phyloP scores from a whole-genome alignment of 1,140 invertebrate species.

The Cyphomyrmex costatus region DNA sequence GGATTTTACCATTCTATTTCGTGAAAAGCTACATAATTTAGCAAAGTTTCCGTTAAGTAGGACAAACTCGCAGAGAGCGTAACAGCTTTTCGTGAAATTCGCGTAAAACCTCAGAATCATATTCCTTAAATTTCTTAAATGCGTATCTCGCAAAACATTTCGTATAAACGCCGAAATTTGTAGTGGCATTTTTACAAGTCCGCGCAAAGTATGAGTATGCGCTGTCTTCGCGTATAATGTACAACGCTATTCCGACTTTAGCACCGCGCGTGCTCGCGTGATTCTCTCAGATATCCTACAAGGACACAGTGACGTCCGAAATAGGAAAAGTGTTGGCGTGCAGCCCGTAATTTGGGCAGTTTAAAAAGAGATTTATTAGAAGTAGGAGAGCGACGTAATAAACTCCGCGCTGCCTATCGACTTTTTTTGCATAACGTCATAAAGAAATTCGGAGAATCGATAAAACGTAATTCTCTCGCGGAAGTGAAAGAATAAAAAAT shows the following conservation, averaged over 20 bases:
- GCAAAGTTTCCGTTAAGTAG: constrained; percentile 25
- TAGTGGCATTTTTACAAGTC: constrained; percentile 43
- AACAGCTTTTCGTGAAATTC: not conserved
- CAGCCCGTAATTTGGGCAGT: constrained; percentile 35
- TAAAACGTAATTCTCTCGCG: constrained; percentile 29
- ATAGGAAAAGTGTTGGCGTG: constrained; percentile 63
- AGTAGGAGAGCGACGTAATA: constrained; percentile 12
- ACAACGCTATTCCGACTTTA: constrained; percentile 44
- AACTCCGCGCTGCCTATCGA: constrained; percentile 29
- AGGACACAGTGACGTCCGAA: constrained; percentile 49
- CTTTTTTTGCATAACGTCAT: constrained; percentile 26
- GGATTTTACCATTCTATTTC: not conserved
- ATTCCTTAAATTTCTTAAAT: constrained; percentile 45
- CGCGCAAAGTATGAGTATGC: not conserved
- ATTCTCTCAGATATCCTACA: constrained; percentile 65
- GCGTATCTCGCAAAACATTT: constrained; percentile 13
- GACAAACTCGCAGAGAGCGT: not conserved
- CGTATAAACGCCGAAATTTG: constrained; percentile 37
- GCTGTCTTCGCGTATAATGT: constrained; percentile 54
- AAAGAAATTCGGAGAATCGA: constrained; percentile 29
- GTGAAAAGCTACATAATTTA: not conserved
- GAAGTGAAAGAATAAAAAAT: not conserved
- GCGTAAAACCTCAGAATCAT: not conserved
- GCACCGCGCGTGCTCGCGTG: constrained; percentile 61
- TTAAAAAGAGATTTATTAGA: constrained; percentile 67